Percentiles rank a stretch among this genome's conserved stretches.
Evolutionary conservation across 2,113 vertebrate species (phyloP).

Genomic region (Sialia sialis): DNA sequence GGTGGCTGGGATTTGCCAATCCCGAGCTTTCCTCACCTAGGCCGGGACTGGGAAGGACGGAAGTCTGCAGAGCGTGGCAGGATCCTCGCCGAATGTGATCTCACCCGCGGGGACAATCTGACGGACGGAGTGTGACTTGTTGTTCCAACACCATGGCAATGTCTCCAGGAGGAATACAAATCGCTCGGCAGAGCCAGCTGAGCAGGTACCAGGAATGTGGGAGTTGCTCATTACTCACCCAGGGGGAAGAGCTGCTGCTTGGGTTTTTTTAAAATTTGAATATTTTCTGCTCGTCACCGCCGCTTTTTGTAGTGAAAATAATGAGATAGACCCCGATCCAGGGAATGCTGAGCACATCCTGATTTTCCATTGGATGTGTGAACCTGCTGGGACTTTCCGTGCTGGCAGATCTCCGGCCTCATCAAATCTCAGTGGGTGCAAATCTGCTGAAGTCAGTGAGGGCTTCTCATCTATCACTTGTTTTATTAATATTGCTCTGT

Average conservation of each 20-base stretch:
- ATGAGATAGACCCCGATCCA: background rate
- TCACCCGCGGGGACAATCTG: background rate
- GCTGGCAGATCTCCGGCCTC: background rate
- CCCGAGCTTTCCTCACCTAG: slow-evolving; percentile 16
- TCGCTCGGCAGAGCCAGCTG: slow-evolving; percentile 22
- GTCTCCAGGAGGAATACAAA: slow-evolving; percentile 36
- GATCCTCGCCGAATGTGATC: slow-evolving; percentile 7
- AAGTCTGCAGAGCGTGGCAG: background rate
- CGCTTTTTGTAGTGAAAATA: background rate
- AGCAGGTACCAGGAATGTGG: slow-evolving; percentile 46
- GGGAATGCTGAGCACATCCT: background rate
- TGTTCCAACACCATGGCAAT: slow-evolving; percentile 42
- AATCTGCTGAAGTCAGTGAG: background rate
- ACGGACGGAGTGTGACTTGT: slow-evolving; percentile 22
- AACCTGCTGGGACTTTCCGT: background rate
- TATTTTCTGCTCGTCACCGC: background rate
- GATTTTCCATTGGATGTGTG: background rate
- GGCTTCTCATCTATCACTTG: slow-evolving; percentile 32
- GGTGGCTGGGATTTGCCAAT: background rate
- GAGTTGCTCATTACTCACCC: slow-evolving; percentile 2
- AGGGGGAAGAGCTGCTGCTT: background rate
- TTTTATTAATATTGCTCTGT: slow-evolving; percentile 37
- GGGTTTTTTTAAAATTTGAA: background rate
- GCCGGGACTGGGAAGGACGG: background rate
- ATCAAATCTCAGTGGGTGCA: background rate